A percentile compares a stretch with the other conserved stretches of the same genome.
Conservation (phyloP, 2,888 invertebrate species). For the Andricus quercusramuli region DNA sequence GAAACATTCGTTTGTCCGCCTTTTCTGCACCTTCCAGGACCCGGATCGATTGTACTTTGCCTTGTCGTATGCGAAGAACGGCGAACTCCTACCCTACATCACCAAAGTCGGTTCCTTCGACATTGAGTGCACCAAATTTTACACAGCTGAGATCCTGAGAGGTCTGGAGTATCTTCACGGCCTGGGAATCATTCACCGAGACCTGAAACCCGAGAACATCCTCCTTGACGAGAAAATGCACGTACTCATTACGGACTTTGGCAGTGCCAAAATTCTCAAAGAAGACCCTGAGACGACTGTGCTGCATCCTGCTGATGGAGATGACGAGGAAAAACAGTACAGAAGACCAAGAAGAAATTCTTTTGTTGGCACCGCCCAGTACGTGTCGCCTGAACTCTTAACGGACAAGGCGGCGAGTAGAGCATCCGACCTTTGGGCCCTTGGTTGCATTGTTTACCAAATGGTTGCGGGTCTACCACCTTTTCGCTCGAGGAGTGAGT, state of each 20-base stretch:
- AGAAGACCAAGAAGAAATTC: constrained; percentile 85
- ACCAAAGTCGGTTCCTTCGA: constrained; percentile 95
- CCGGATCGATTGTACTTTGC: constrained; percentile 95
- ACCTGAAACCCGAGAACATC: constrained; percentile 99
- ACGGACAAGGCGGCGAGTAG: constrained; percentile 88
- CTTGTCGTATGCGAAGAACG: constrained; percentile 95
- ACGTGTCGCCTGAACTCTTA: constrained; percentile 98
- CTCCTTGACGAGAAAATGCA: constrained; percentile 97
- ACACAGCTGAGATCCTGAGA: constrained; percentile 94
- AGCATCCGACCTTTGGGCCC: constrained; percentile 97
- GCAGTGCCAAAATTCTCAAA: constrained; percentile 92
- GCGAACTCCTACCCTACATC: constrained; percentile 95
- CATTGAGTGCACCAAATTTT: constrained; percentile 93
- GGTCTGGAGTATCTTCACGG: constrained; percentile 95
- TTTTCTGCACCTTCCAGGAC: constrained; percentile 99
- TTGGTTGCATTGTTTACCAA: constrained; percentile 98
- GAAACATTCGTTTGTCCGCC: constrained; percentile 93
- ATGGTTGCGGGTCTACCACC: constrained; percentile 96
- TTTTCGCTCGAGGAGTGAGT: constrained; percentile 95
- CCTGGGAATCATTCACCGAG: constrained; percentile 94
- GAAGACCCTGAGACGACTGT: constrained; percentile 61
- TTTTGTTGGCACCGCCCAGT: constrained; percentile 99
- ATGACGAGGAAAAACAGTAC: constrained; percentile 54
- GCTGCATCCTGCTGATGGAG: constrained; percentile 34
- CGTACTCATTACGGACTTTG: constrained; percentile 97